Evolutionary conservation across 2,113 vertebrate genomes (phyloP), one percentile per base, ranked within the genome.

Genomic region (Anarrhichthys ocellatus): DNA sequence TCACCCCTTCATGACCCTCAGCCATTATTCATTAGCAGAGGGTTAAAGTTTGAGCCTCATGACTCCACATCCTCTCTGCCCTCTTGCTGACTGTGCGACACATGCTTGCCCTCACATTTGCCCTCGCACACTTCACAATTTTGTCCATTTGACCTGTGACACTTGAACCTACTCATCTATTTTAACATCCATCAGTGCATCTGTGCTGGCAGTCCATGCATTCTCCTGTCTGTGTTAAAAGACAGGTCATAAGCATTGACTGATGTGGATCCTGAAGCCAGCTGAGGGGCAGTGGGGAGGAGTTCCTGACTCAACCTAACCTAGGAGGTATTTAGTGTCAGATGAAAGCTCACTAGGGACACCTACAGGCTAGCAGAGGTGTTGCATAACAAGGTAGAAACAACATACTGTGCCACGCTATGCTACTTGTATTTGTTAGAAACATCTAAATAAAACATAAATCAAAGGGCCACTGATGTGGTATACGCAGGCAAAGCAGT

Each of bases 51-150:
- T 27, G 70, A 81, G 67, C 36, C 76, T 89, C 86, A 84, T 91
- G 84, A 87, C 81, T 84, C 83, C 82, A 91, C 89, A 88, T 93
- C 91, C 92, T 86, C 85, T 75, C 81, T 69, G 59, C 29, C 84
- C 87, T 89, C 65, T 71, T 88, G 87, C 91, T 92, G 93, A 92
- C 78, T 9, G 13, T 64, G 81, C 54, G 27, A 64, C 36, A 54
- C 61, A 68, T 22, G 84, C 54, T n/a, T 75, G 73, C 76, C 73
- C 88, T 82, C 63, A 80, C 54, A 58, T 58, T 27, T 58, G n/a
- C 24, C 54, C 54, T 58, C 6, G 54, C 63, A n/a, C 42, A 71
- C 81, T 88, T 54, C 69, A 88, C 84, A 83, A 87, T 88, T 63
- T 27, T 50, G 18, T 40, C 78, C 9, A 13, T 73, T 77, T 80